Conservation (phyloP, 2,888 invertebrate genomes). For the Parapristionchus giblindavisi region DNA sequence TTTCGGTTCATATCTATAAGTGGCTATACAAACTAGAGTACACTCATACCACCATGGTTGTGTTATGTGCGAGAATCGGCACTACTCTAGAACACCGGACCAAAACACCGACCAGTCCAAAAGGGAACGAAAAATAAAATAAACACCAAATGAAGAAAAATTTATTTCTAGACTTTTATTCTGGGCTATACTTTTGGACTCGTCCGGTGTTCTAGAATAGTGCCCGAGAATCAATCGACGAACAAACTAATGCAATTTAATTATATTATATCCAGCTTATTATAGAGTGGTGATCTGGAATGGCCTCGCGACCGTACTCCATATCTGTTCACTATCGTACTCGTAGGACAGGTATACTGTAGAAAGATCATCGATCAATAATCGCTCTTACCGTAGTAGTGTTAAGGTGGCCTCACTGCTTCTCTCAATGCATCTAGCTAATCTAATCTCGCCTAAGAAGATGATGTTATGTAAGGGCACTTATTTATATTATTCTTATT, state of each 20-base stretch:
- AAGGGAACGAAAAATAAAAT: too few species aligned
- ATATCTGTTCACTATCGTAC: conserved; percentile 31
- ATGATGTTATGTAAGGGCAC: conserved; percentile 30
- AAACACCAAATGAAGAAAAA: not conserved
- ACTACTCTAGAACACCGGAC: too few species aligned
- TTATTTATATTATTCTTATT: too few species aligned
- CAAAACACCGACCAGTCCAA: too few species aligned
- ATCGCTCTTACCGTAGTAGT: not conserved
- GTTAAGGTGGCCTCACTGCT: conserved; percentile 20
- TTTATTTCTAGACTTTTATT: not conserved
- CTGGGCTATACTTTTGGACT: not conserved
- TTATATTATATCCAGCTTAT: not conserved
- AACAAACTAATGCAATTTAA: not conserved
- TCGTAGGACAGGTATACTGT: conserved; percentile 23
- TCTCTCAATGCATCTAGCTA: conserved; percentile 21
- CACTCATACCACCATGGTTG: too few species aligned
- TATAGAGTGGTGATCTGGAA: conserved; percentile 22
- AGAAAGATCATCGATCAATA: not conserved
- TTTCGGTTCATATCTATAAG: too few species aligned
- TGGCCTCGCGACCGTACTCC: conserved; percentile 23
- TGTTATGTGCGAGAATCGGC: too few species aligned
- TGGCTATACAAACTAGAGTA: too few species aligned
- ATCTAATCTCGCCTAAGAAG: conserved; percentile 8
- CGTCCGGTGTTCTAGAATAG: too few species aligned
- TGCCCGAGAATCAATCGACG: not conserved